Percentiles rank a stretch among this genome's conserved stretches.
Conservation (phyloP, 1,140 invertebrate genomes). For the Tetraneura akinire region DNA sequence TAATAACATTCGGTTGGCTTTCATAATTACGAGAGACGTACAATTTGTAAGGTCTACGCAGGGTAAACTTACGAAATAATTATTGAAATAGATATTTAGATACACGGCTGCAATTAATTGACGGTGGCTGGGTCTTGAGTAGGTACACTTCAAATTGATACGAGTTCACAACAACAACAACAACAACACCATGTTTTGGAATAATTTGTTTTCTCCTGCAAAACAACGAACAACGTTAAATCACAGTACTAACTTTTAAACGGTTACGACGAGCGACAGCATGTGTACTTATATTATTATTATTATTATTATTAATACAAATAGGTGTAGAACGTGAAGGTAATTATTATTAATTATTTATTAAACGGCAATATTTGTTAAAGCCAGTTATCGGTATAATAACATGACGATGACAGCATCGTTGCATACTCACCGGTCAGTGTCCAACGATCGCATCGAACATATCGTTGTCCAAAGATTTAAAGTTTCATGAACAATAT, state of each 20-base stretch:
- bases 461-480: not conserved
- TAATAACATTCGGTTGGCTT: too few relatives aligned
- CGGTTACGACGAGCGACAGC: too few relatives aligned
- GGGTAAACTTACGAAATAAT: constrained; percentile 12
- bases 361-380: too few relatives aligned
- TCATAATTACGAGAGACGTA: too few relatives aligned
- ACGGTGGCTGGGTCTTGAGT: not conserved
- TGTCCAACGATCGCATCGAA: not conserved
- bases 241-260: too few relatives aligned
- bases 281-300: too few relatives aligned
- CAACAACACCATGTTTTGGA: not conserved
- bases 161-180: not conserved
- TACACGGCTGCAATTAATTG: not conserved
- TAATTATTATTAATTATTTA: too few relatives aligned
- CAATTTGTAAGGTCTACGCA: not conserved
- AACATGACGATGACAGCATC: too few relatives aligned
- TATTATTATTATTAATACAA: too few relatives aligned
- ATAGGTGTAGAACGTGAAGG: too few relatives aligned
- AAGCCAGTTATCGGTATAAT: too few relatives aligned
- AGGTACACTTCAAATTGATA: not conserved
- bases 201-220: not conserved
- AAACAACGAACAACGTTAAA: not conserved
- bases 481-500: not conserved
- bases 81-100: not conserved
- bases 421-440: not conserved